Conservation (phyloP, 64 coral and sea anemone species). For the Catalaphyllia jardinei region DNA sequence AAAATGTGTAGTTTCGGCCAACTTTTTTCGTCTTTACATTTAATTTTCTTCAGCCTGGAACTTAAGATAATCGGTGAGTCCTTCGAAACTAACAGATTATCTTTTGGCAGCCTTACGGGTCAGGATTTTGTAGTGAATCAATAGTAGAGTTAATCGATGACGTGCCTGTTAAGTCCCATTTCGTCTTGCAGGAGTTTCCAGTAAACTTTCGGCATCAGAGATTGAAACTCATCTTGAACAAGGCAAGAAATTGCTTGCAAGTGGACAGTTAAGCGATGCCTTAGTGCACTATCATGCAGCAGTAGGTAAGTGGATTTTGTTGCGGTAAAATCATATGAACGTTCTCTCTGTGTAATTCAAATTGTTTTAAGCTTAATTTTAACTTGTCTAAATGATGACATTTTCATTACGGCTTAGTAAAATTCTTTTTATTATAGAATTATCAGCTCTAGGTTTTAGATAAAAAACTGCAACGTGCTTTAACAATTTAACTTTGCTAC, state of each 20-base stretch:
- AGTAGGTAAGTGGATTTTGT: conserved; percentile 75
- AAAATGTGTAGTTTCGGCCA: conserved; percentile 42
- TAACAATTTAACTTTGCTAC: no score
- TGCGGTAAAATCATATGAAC: background rate
- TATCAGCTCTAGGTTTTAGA: no score
- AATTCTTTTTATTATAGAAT: no score
- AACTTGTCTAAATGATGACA: background rate
- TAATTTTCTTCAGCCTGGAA: conserved; percentile 26
- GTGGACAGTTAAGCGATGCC: conserved; percentile 92
- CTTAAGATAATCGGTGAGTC: conserved; percentile 42
- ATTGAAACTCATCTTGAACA: conserved; percentile 88
- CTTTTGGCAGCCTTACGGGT: background rate
- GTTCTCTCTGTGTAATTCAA: background rate
- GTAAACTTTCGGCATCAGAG: conserved; percentile 72
- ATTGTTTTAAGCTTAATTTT: background rate
- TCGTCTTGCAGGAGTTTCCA: conserved; percentile 42
- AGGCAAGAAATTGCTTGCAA: conserved; percentile 84
- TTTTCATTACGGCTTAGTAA: no score
- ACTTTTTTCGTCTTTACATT: conserved; percentile 34
- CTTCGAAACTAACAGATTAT: background rate
- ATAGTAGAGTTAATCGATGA: background rate
- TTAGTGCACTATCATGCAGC: conserved; percentile 96
- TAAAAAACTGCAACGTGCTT: no score
- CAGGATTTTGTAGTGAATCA: background rate
- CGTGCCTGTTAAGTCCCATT: background rate